Evolutionary conservation across 2,888 invertebrate genomes (phyloP).

Genomic region (Agriopis marginaria): DNA sequence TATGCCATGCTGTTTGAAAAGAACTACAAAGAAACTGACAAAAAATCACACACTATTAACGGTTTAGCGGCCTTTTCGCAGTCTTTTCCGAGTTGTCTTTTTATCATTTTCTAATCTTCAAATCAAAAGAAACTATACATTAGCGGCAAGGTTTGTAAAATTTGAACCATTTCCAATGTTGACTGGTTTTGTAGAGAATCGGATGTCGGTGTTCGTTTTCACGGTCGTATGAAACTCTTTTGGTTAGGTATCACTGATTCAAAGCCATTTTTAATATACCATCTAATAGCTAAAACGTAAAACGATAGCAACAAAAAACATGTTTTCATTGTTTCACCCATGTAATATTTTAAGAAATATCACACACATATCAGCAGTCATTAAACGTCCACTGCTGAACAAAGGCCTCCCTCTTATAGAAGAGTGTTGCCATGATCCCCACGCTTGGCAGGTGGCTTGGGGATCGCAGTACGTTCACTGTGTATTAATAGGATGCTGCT

Average conservation of each 20-base stretch:
- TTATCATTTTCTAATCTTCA: slow-evolving; percentile 4
- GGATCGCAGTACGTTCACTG: too few species aligned
- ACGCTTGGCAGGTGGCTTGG: too few species aligned
- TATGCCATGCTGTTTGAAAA: too few species aligned
- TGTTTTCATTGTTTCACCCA: not conserved
- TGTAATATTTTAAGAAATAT: too few species aligned
- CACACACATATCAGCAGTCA: too few species aligned
- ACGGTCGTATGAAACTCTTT: slow-evolving; percentile 1
- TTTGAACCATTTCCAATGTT: slow-evolving; percentile 25
- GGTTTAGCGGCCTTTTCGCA: too few species aligned
- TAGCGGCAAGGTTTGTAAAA: slow-evolving; percentile 22
- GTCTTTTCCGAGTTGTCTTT: not conserved
- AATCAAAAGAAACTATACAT: slow-evolving; percentile 5
- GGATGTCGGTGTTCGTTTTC: slow-evolving; percentile 12
- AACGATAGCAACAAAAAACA: not conserved
- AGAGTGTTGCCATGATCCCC: too few species aligned
- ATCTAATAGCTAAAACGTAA: not conserved
- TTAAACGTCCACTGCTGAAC: too few species aligned
- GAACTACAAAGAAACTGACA: too few species aligned
- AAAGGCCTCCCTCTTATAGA: too few species aligned
- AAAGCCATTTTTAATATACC: not conserved
- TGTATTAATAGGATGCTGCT: too few species aligned
- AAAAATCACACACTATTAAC: too few species aligned
- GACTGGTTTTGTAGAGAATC: slow-evolving; percentile 3
- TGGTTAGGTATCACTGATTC: not conserved